Percentiles rank a stretch among this genome's conserved stretches.
phyloP scores from a whole-genome alignment of 2,888 invertebrate genomes.

The Tiphia femorata region DNA sequence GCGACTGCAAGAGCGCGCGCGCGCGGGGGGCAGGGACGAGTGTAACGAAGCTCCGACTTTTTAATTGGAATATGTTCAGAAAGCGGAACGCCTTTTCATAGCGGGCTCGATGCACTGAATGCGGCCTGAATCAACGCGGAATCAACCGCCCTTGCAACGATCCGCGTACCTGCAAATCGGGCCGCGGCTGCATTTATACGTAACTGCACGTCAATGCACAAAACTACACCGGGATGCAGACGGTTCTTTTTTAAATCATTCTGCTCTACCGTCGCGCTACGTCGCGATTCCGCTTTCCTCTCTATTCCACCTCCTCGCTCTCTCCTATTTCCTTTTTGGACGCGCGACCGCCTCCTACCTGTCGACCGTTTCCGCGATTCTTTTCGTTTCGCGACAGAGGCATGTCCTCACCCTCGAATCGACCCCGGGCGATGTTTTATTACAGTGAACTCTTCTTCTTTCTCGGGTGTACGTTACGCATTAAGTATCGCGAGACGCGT shows the following conservation, averaged over 20 bases:
- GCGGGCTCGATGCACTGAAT: constrained; percentile 64
- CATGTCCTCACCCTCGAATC: too few relatives aligned
- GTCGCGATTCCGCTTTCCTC: neutral
- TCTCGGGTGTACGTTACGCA: too few relatives aligned
- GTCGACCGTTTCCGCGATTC: neutral
- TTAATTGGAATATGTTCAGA: constrained; percentile 69
- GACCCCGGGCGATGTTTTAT: too few relatives aligned
- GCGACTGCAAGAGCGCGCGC: constrained; percentile 13
- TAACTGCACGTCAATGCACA: constrained; percentile 32
- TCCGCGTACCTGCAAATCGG: constrained; percentile 41
- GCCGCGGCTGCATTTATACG: constrained; percentile 44
- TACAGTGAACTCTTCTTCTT: too few relatives aligned
- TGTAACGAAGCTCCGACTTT: constrained; percentile 69
- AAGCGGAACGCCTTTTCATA: constrained; percentile 68
- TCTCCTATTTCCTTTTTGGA: neutral
- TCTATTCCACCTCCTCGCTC: neutral
- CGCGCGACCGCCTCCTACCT: neutral
- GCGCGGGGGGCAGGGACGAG: constrained; percentile 50
- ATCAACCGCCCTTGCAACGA: constrained; percentile 44
- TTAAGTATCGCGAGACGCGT: too few relatives aligned
- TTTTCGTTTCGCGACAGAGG: too few relatives aligned
- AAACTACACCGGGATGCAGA: too few relatives aligned
- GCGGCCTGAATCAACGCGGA: constrained; percentile 59
- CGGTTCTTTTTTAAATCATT: neutral
- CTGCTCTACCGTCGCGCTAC: neutral